Percentiles rank a stretch among this genome's conserved stretches.
Conservation (phyloP, 2,888 invertebrate genomes). For the Heliconius cydno region DNA sequence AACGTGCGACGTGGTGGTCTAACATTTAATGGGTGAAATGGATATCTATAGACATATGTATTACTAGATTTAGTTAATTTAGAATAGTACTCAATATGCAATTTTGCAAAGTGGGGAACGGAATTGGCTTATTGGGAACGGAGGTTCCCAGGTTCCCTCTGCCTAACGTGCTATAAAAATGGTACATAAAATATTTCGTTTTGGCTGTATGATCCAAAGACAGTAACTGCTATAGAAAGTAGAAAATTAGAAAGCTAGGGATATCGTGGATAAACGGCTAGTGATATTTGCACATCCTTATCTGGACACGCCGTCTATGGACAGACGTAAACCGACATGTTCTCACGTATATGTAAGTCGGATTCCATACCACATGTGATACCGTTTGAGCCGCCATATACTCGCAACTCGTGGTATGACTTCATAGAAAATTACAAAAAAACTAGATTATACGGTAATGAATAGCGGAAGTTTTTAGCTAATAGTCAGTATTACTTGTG, state of each 20-base stretch:
- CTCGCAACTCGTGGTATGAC: neutral
- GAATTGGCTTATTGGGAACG: no score
- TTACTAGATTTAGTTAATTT: no score
- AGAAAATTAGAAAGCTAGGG: constrained; percentile 59
- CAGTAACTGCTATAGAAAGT: neutral
- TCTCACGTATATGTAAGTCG: constrained; percentile 60
- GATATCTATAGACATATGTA: no score
- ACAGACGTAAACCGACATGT: constrained; percentile 62
- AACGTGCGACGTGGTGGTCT: no score
- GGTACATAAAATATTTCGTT: neutral
- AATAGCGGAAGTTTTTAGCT: constrained; percentile 4
- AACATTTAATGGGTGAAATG: no score
- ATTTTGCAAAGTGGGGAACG: no score
- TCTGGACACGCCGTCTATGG: constrained; percentile 64
- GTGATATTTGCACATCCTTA: constrained; percentile 61
- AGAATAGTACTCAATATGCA: no score
- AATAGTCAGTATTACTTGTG: neutral
- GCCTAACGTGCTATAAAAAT: no score
- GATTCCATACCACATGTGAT: constrained; percentile 25
- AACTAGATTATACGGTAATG: neutral
- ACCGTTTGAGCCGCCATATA: constrained; percentile 13
- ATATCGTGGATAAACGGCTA: constrained; percentile 60
- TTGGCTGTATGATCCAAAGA: neutral
- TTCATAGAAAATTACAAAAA: constrained; percentile 10
- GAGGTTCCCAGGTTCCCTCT: no score